Percentiles rank a stretch among this genome's conserved stretches.
Evolutionary conservation across 1,140 invertebrate genomes (phyloP).

Genomic region (Bombus fervidus): DNA sequence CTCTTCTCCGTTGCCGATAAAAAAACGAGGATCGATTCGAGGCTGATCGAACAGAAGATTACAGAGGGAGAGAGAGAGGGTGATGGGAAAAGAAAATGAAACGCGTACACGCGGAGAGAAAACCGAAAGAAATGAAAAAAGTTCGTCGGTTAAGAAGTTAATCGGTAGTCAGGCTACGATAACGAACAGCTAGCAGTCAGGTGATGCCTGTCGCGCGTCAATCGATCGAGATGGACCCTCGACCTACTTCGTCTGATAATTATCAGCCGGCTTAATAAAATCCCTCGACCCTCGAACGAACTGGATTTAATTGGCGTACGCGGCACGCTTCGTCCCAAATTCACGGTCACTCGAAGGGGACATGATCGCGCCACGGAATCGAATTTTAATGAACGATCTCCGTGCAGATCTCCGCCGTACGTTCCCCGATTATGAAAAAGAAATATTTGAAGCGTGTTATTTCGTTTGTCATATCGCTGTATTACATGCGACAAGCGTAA

Average conservation of each 20-base stretch:
- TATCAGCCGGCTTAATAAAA: conserved; percentile 63
- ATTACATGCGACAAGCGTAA: no score
- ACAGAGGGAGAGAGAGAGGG: rapidly evolving
- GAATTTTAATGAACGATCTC: background rate
- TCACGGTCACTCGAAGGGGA: conserved; percentile 4
- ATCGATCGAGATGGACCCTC: conserved; percentile 53
- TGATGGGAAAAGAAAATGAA: background rate
- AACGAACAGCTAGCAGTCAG: conserved; percentile 57
- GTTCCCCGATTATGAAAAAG: no score
- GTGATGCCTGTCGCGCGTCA: conserved; percentile 39
- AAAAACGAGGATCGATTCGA: background rate
- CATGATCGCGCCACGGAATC: background rate
- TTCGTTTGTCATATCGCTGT: no score
- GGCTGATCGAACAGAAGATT: background rate
- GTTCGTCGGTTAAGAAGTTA: conserved; percentile 64
- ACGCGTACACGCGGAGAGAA: background rate
- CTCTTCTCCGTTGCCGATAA: background rate
- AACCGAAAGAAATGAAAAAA: conserved; percentile 62
- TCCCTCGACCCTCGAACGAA: conserved; percentile 47
- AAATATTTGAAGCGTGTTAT: no score
- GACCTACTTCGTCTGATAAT: conserved; percentile 65
- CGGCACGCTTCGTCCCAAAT: background rate
- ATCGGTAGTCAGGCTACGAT: conserved; percentile 54
- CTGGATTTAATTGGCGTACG: conserved; percentile 53
- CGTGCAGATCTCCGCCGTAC: no score